Evolutionary conservation across 1,140 invertebrate genomes (phyloP), one percentile per base, ranked within the genome.

Genomic region (Anastrepha obliqua): DNA sequence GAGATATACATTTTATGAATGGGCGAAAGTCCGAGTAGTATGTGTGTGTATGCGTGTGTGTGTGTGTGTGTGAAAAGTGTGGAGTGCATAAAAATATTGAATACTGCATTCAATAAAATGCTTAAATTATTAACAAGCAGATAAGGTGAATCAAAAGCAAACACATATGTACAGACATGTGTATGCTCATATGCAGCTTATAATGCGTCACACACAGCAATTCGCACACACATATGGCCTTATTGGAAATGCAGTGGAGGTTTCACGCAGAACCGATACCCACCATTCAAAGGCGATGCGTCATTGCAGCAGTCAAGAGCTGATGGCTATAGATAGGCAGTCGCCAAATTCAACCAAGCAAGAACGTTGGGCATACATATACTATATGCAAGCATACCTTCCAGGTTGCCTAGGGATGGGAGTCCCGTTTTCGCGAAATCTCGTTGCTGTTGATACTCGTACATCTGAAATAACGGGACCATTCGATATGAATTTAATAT

Each of bases 21-120:
- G 74, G 20, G 8, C 47, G 9, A 51, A n/a, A 5, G 64, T 67
- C 9, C 29, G 64, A 15, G 64, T 29, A 11, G 29, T 5, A 39
- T 67, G 29, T 11, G 11, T 11, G n/a, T 5, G 4, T 67, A 39
- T 39, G 13, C 17, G 6, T 9, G 7, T 11, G 47, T 58, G 47
- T 51, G n/a, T 81, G 74, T 51, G 70, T n/a, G 5, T n/a, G 15
- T 17, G 15, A 55, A 55, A 55, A 55, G 42, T 44, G 11, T 70
- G 67, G 8, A 13, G 3, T 70, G 67, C 39, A 42, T 74, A 15
- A 47, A 74, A 74, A 74, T 74, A 74, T 74, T n/a, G 67, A 44
- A 44, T 74, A 74, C 67, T 74, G 67, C 67, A 74, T 74, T 74
- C 42, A 74, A 74, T 74, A 44, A 74, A 74, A 47, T 74, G 42